Evolutionary conservation across 2,797 vertebrate genomes (phyloP), one percentile per base, ranked within the genome.

Genomic region (Gymnopithys bicolor): DNA sequence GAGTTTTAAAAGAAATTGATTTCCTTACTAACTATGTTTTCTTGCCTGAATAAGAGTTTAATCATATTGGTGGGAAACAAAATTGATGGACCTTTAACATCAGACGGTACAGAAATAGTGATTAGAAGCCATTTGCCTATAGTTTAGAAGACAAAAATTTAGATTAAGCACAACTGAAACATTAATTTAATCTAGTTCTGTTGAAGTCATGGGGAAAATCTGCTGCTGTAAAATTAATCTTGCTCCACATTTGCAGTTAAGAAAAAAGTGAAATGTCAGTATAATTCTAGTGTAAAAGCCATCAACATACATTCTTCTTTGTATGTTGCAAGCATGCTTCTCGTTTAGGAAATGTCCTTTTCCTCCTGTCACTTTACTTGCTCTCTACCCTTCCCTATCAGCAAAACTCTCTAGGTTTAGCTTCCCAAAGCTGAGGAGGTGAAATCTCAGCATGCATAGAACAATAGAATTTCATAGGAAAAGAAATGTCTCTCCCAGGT

Each of bases 151-250:
- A 80, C 63, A 85, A 91, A 76, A 87, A 91, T 91, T 89, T 92
- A 95, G 83, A 95, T 96, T 92, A 96, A 95, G 58, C 28, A 24
- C 59, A 89, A 75, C 37, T 43, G 73, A 75, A 96, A 91, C 78
- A 94, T 95, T 94, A 93, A 88, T 94, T 82, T 92, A 91, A 94
- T 79, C 62, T 93, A 91, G 92, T 95, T 75, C 93, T 94, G 73
- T 85, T 55, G 82, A 97, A 94, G 75, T 91, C 58, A 51, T 88
- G 70, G 43, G 77, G 91, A 94, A 95, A 92, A 95, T 87, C 55
- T 97, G 81, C 69, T 75, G 74, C 69, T 88, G 25, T 81, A 87
- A 95, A 95, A 74, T 88, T 95, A 77, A 79, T 95, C 85, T 92
- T 93, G 43, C 81, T 94, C 43, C 86, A 89, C 75, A 90, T 94